phyloP scores from a whole-genome alignment of 2,888 invertebrate species.

The Parascotia fuliginaria region DNA sequence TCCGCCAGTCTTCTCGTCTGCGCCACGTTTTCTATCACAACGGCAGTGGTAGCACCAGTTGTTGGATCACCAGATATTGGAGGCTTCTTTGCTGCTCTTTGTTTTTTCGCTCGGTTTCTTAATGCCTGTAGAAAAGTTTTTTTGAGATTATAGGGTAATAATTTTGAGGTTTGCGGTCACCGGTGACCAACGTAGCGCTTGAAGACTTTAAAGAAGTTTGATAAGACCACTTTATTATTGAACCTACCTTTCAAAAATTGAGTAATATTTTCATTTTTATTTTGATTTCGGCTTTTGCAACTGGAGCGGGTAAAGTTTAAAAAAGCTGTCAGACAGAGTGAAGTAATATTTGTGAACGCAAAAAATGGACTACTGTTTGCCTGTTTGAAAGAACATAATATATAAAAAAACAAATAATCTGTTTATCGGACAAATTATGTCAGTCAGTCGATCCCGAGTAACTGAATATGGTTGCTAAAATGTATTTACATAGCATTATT shows the following conservation, averaged over 20 bases:
- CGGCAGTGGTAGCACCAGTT: slow-evolving; percentile 90
- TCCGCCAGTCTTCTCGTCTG: slow-evolving; percentile 93
- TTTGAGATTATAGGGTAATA: too few relatives aligned
- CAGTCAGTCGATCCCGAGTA: slow-evolving; percentile 2
- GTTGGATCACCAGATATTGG: slow-evolving; percentile 89
- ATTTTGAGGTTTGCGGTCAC: too few relatives aligned
- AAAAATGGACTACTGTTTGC: too few relatives aligned
- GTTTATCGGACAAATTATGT: neutral
- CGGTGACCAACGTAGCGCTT: too few relatives aligned
- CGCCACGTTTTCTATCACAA: slow-evolving; percentile 96
- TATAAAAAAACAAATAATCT: neutral
- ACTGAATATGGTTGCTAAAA: slow-evolving; percentile 6
- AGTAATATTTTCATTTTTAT: too few relatives aligned
- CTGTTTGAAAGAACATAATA: slow-evolving; percentile 1
- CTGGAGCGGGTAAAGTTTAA: too few relatives aligned
- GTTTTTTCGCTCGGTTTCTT: slow-evolving; percentile 93
- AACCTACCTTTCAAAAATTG: too few relatives aligned
- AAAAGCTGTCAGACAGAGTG: too few relatives aligned
- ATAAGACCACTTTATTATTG: too few relatives aligned
- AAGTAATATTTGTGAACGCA: too few relatives aligned
- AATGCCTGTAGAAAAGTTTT: slow-evolving; percentile 88
- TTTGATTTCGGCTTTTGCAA: too few relatives aligned
- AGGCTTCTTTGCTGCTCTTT: slow-evolving; percentile 92
- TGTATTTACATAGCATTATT: neutral
- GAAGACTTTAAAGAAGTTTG: too few relatives aligned